These are phyloP conservation scores for Cremastinae sp. DNA, from an alignment of 2,888 invertebrate genomes.

Conservation along the genomic window DNA sequence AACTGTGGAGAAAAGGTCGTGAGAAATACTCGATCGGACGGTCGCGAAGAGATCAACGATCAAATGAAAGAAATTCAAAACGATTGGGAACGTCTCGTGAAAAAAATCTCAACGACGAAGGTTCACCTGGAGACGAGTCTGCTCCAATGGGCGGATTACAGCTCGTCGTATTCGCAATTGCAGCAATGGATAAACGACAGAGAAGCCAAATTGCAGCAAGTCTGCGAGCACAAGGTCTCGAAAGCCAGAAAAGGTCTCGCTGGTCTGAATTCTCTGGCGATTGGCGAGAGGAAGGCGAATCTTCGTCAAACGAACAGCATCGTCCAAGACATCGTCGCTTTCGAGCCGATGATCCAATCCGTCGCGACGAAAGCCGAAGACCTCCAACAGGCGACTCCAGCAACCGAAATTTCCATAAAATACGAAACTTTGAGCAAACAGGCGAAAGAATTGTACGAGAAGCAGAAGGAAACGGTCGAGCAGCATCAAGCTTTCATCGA, in stretches of 20 bases:
- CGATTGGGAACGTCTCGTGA: slow-evolving; percentile 95
- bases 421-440: slow-evolving; percentile 94
- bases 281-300: slow-evolving; percentile 93
- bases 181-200: slow-evolving; percentile 97
- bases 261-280: slow-evolving; percentile 89
- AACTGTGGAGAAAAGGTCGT: slow-evolving; percentile 95
- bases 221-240: slow-evolving; percentile 90
- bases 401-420: slow-evolving; percentile 94
- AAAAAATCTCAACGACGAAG: slow-evolving; percentile 95
- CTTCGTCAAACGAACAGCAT: slow-evolving; percentile 95
- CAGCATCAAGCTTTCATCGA: slow-evolving; percentile 96
- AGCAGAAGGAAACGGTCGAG: slow-evolving; percentile 93
- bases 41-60: slow-evolving; percentile 91
- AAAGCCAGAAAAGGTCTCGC: slow-evolving; percentile 90
- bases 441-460: slow-evolving; percentile 93
- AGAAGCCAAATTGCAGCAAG: slow-evolving; percentile 95
- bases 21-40: slow-evolving; percentile 93
- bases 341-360: slow-evolving; percentile 98
- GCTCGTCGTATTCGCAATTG: slow-evolving; percentile 94
- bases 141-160: slow-evolving; percentile 97
- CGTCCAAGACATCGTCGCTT: slow-evolving; percentile 97
- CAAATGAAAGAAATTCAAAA: slow-evolving; percentile 94
- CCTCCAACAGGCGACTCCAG: slow-evolving; percentile 93
- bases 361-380: slow-evolving; percentile 96
- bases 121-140: slow-evolving; percentile 94